Base-by-base conservation (phyloP, 35 echinoderm and acorn worm genomes). In the Diadema setosum region DNA sequence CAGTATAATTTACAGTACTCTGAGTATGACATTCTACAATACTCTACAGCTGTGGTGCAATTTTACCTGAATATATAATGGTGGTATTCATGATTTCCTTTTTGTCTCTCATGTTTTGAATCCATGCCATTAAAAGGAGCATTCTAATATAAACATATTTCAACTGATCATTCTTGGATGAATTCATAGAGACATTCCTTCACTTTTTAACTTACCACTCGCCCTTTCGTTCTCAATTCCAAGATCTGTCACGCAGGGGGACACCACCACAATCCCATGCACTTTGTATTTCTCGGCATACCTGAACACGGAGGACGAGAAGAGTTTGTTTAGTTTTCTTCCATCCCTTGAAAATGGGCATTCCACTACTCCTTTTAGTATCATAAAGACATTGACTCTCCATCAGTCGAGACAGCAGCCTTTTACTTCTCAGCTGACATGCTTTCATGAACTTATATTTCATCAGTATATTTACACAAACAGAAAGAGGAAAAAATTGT, bases 241-340 rank as follows among this genome's bases (percentile, higher is more conserved):
- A n/a, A 90, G 45, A 49, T 90, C 88, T 2, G 88, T 90, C 31
- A 90, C 80, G 65, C 88, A 90, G 16, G 92, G 65, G 40, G 92
- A 89, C 3, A 94, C 92, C 45, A 94, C 25, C 16, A 94, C 57
- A 21, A 94, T 86, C 34, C 92, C 87, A 21, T 85, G 49, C 23
- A 94, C 87, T 67, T 85, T 44, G 45, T 94, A 84, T n/a, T 81
- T 94, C 74, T 94, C 92, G 16, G 92, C 92, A 86, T 94, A 94
- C 50, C 92, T 94, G 76, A 42, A 40, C 18, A 83, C 52, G 70
- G 5, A 89, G 34, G 42, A 46, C 4, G 78, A 87, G 34, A 16
- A 42, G 23, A 45, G 27, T n/a, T n/a, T n/a, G n/a, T n/a, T n/a
- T n/a, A n/a, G n/a, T n/a, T n/a, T n/a, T n/a, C n/a, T n/a, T n/a